Conservation (phyloP, 2,797 vertebrate genomes). For the Hafferia zeledoni region DNA sequence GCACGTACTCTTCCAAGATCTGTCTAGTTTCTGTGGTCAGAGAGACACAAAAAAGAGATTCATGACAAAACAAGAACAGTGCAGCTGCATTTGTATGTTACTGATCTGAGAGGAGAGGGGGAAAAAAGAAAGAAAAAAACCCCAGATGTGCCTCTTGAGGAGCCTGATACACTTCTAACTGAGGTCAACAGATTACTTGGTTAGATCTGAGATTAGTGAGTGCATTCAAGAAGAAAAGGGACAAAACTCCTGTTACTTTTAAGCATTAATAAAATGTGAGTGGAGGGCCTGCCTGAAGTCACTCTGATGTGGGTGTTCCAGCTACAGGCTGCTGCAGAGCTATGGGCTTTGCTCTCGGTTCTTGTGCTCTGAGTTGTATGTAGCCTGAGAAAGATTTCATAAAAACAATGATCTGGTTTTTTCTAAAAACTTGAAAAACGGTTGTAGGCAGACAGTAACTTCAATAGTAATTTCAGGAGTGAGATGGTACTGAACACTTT, state of each 20-base stretch:
- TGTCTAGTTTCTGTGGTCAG: slow-evolving; percentile 42
- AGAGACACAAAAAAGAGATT: background rate
- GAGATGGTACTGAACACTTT: slow-evolving; percentile 70
- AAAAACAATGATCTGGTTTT: slow-evolving; percentile 76
- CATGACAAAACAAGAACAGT: background rate
- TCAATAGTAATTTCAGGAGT: slow-evolving; percentile 79
- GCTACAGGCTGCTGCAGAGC: slow-evolving; percentile 49
- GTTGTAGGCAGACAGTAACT: slow-evolving; percentile 75
- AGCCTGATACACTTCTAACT: background rate
- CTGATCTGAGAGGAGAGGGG: background rate
- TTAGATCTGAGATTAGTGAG: slow-evolving; percentile 13
- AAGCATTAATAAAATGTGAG: background rate
- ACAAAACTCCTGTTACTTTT: slow-evolving; percentile 11
- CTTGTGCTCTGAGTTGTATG: slow-evolving; percentile 53
- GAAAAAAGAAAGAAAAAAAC: background rate
- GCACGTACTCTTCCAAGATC: slow-evolving; percentile 18
- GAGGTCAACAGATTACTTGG: slow-evolving; percentile 10
- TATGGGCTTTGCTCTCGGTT: slow-evolving; percentile 53
- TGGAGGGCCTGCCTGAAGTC: background rate
- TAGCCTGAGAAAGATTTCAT: slow-evolving; percentile 66
- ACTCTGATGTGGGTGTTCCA: background rate
- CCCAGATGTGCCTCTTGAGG: background rate
- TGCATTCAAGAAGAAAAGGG: background rate
- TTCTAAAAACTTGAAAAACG: slow-evolving; percentile 77
- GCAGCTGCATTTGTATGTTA: slow-evolving; percentile 13